Evolutionary conservation across 2,888 invertebrate genomes (phyloP).

Genomic region (Cyaniris semiargus): DNA sequence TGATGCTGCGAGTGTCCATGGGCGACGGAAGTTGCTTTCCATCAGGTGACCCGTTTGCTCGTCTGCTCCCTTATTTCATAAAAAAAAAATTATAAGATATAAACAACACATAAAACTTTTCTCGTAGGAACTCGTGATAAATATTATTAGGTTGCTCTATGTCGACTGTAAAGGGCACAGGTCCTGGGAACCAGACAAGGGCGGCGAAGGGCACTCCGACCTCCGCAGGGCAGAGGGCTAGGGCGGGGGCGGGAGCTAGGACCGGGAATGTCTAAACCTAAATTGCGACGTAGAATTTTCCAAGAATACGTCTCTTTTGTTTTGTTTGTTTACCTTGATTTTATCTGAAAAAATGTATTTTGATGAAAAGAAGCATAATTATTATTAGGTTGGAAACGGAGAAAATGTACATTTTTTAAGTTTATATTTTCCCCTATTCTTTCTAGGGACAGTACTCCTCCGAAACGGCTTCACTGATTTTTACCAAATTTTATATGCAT

Average conservation of each 20-base stretch:
- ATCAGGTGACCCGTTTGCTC: too few relatives aligned
- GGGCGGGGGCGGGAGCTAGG: slow-evolving; percentile 4
- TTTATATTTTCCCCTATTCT: too few relatives aligned
- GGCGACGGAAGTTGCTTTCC: too few relatives aligned
- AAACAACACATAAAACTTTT: neutral
- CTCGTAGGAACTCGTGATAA: neutral
- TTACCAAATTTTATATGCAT: too few relatives aligned
- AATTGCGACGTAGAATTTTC: neutral
- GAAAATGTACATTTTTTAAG: too few relatives aligned
- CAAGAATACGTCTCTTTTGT: neutral
- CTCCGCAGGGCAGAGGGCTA: neutral
- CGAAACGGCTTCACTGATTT: too few relatives aligned
- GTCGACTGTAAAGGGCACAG: slow-evolving; percentile 16
- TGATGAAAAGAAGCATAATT: too few relatives aligned
- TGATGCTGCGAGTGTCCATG: too few relatives aligned
- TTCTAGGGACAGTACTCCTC: too few relatives aligned
- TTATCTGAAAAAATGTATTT: neutral
- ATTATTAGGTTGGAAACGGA: too few relatives aligned
- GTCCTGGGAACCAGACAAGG: slow-evolving; percentile 24
- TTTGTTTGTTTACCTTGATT: neutral
- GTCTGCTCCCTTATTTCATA: too few relatives aligned
- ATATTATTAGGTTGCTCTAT: slow-evolving; percentile 12
- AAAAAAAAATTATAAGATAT: too few relatives aligned
- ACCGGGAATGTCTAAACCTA: neutral
- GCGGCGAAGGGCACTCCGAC: slow-evolving; percentile 28